phyloP scores from a whole-genome alignment of 2,113 vertebrate species.

The Hydrolagus affinis region DNA sequence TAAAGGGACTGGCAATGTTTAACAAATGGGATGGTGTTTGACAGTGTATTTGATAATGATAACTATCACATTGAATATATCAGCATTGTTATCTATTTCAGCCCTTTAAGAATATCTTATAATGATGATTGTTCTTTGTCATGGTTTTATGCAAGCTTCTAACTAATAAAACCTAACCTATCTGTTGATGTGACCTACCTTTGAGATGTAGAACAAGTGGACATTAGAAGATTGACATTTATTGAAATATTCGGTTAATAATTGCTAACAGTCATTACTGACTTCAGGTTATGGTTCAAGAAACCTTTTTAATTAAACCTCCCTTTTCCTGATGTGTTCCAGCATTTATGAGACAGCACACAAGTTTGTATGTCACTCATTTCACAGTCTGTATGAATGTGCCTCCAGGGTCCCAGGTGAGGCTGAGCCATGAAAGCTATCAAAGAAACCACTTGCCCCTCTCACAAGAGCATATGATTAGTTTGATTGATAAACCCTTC shows the following conservation, averaged over 20 bases:
- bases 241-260: conserved; percentile 7
- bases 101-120: no score
- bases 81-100: no score
- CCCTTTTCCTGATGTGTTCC: not conserved
- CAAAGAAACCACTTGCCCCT: no score
- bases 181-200: not conserved
- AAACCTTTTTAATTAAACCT: not conserved
- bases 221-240: not conserved
- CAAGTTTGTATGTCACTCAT: not conserved
- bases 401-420: not conserved
- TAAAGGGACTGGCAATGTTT: no score
- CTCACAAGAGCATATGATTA: no score
- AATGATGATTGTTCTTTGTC: no score
- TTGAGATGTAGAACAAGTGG: not conserved
- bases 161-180: no score
- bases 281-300: not conserved
- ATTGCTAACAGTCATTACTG: not conserved
- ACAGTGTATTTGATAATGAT: no score
- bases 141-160: no score
- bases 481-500: no score
- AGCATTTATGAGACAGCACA: not conserved
- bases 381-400: not conserved
- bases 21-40: no score
- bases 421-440: not conserved
- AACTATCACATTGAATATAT: no score